Conservation (phyloP, 2,888 invertebrate species). For the Celastrina argiolus region DNA sequence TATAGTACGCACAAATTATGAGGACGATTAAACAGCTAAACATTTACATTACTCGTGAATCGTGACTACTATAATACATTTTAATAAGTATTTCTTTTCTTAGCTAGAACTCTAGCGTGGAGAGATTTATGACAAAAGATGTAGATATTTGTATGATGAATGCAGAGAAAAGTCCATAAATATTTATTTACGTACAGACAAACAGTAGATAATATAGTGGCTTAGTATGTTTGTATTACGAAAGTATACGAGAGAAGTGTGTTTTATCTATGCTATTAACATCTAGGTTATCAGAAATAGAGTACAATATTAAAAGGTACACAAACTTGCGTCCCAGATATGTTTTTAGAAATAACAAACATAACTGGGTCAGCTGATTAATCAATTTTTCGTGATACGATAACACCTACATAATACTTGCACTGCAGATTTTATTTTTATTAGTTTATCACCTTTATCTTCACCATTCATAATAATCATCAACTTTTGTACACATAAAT, state of each 20-base stretch:
- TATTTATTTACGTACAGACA: not conserved
- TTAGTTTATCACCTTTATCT: not conserved
- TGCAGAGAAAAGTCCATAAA: not conserved
- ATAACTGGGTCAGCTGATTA: slow-evolving; percentile 64
- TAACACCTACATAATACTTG: slow-evolving; percentile 46
- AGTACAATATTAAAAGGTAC: slow-evolving; percentile 28
- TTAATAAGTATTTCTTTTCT: too few relatives aligned
- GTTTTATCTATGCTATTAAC: slow-evolving; percentile 8
- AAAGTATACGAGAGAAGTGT: slow-evolving; percentile 1
- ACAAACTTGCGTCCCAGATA: slow-evolving; percentile 54
- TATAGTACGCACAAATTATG: not conserved
- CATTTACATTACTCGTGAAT: not conserved
- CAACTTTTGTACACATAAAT: too few relatives aligned
- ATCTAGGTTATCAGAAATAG: slow-evolving; percentile 9
- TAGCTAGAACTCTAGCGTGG: not conserved
- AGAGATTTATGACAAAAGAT: slow-evolving; percentile 4
- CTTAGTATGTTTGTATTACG: slow-evolving; percentile 2
- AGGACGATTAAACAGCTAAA: not conserved
- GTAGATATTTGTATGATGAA: not conserved
- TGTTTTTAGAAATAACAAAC: slow-evolving; percentile 60
- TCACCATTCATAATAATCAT: not conserved
- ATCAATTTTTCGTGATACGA: slow-evolving; percentile 53
- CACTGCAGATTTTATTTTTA: not conserved
- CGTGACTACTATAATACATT: not conserved
- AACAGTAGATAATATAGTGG: not conserved